Conservation (phyloP, 2,113 vertebrate species). For the Sciurus niger region DNA sequence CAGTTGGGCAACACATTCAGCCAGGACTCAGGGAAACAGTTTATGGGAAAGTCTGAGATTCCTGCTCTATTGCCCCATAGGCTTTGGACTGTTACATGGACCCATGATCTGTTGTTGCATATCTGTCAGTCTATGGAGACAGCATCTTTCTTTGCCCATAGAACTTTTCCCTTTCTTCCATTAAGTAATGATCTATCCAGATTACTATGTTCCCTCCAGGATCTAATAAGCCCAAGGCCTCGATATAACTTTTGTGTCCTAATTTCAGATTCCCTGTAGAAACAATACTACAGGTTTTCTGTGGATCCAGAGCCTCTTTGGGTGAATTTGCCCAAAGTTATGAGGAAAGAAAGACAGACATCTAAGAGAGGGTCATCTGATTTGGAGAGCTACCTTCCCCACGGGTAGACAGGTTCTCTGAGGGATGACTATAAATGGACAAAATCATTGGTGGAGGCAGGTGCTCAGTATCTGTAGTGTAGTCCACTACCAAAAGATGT, state of each 20-base stretch:
- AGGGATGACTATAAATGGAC: neutral
- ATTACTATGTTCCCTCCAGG: neutral
- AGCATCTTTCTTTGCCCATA: neutral
- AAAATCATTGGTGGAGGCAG: neutral
- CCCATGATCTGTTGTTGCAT: accelerated
- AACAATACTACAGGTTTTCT: neutral
- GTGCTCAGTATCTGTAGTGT: too few species aligned
- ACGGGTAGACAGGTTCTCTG: neutral
- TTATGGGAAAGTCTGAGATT: neutral
- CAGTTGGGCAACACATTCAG: neutral
- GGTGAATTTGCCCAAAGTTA: neutral
- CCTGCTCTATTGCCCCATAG: accelerated
- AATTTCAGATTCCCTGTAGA: neutral
- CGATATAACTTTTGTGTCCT: neutral
- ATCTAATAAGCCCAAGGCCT: neutral
- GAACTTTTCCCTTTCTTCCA: neutral
- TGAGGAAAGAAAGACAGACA: neutral
- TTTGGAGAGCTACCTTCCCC: neutral
- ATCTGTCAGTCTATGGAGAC: neutral
- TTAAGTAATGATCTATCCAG: too few species aligned
- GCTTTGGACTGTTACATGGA: neutral
- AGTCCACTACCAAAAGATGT: neutral
- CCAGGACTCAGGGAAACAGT: neutral
- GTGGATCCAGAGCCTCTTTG: neutral
- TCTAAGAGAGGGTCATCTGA: neutral